Evolutionary conservation across 2,797 vertebrate species (phyloP).

Genomic region (Myotis daubentonii): DNA sequence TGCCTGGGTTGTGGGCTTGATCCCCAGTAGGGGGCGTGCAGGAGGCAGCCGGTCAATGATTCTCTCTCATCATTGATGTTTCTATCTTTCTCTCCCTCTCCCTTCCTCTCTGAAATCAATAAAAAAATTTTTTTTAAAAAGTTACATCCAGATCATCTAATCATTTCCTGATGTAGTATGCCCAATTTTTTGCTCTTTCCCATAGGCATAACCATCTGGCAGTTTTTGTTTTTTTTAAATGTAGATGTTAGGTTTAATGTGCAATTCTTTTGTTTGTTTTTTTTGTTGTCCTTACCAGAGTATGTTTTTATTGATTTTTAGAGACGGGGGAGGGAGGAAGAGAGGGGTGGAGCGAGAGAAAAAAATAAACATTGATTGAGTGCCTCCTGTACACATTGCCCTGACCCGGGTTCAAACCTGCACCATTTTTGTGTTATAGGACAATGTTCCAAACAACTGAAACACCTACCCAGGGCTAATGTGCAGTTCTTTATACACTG

Average conservation of each 20-base stretch:
- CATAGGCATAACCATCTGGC: neutral
- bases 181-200: neutral
- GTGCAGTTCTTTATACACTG: neutral
- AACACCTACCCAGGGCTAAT: neutral
- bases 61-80: too few species aligned
- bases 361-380: neutral
- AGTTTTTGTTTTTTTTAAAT: neutral
- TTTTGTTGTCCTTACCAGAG: too few species aligned
- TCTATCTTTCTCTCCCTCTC: too few species aligned
- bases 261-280: neutral
- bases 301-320: neutral
- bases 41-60: too few species aligned
- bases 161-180: neutral
- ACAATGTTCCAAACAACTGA: too few species aligned
- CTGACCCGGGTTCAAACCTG: too few species aligned
- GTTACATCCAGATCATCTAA: neutral
- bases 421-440: too few species aligned
- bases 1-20: too few species aligned
- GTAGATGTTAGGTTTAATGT: neutral
- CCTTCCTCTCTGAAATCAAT: too few species aligned
- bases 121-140: neutral
- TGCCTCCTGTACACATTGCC: too few species aligned
- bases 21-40: too few species aligned
- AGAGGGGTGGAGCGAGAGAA: neutral
- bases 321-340: too few species aligned